Conservation (phyloP, 2,797 vertebrate species). For the Pseudotriccus pelzelni region DNA sequence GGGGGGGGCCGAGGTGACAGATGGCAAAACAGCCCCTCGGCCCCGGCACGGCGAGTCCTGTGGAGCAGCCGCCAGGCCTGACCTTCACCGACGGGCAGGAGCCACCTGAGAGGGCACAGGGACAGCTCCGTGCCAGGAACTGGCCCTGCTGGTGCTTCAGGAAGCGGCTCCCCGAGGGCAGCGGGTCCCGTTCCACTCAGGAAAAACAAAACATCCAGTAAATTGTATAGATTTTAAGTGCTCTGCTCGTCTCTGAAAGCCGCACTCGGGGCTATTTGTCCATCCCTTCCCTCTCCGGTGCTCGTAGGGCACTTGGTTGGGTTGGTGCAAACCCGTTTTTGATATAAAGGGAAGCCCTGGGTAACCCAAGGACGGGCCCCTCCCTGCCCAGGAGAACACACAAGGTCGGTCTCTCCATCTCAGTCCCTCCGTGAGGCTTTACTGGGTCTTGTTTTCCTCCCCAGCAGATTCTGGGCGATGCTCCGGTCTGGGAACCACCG, state of each 20-base stretch:
- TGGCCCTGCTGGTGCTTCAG: neutral
- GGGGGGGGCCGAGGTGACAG: neutral
- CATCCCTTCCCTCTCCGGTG: neutral
- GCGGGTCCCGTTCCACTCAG: accelerated
- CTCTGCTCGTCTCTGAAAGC: neutral
- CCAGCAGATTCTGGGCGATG: accelerated
- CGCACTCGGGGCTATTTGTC: accelerated
- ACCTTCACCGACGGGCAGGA: neutral
- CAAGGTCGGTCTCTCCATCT: accelerated
- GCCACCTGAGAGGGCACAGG: neutral
- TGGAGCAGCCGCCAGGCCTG: neutral
- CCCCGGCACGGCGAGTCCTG: accelerated
- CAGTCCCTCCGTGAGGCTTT: neutral
- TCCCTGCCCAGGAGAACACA: neutral
- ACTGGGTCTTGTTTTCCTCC: accelerated
- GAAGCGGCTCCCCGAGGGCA: neutral
- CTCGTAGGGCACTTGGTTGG: neutral
- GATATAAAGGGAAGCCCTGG: neutral
- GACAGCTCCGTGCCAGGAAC: neutral
- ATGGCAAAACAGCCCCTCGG: neutral
- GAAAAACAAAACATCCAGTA: neutral
- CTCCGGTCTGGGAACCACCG: accelerated
- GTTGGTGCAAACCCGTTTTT: no score
- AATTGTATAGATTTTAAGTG: neutral
- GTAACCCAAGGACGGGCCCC: accelerated